Base-by-base conservation (phyloP, 2,888 invertebrate genomes). In the Drosophila rubida region DNA sequence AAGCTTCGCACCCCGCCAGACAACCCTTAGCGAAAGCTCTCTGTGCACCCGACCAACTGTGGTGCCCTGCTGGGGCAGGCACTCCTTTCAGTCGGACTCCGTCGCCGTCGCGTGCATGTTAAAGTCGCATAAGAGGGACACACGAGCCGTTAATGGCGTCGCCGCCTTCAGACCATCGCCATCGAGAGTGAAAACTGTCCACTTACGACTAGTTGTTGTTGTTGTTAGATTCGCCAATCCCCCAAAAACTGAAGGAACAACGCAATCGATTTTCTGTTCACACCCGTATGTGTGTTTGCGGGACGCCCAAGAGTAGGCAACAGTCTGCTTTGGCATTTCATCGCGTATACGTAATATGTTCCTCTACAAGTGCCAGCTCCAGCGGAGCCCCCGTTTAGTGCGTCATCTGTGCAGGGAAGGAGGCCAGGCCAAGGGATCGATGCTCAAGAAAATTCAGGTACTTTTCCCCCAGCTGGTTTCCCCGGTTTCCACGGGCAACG, bases 101-200 rank as follows among this genome's bases (percentile, higher is more conserved):
- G 79, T 74, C 67, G 85, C 72, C 39, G 79, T 74, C 67, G 85
- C 79, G 73, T 83, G 85, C 87, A 69, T 87, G 85, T 77, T 78
- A 65, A 65, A 60, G 69, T 78, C 82, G 82, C 67, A 84, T 87
- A 69, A 75, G 76, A 67, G 67, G 46, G 5, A n/a, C 23, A 37
- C 41, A 27, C 62, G 13, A 42, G 37, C 16, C 49, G 67, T 86
- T 87, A 78, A 83, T 72, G 78, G 59, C 55, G 54, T 53, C 42
- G 57, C 42, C 32, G 59, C 25, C 45, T 19, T 39, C 35, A 2
- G 13, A 37, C 14, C 19, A 3, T 19, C 19, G 19, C 11, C 19
- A 23, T 35, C 42, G 44, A 57, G 30, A 58, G 62, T 67, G 62
- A 55, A 49, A 69, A 68, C n/a, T 64, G 49, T 44, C 23, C 14